These are phyloP conservation scores for Gavialis gangeticus DNA, from an alignment of 2,113 vertebrate species.

Conservation along the genomic window DNA sequence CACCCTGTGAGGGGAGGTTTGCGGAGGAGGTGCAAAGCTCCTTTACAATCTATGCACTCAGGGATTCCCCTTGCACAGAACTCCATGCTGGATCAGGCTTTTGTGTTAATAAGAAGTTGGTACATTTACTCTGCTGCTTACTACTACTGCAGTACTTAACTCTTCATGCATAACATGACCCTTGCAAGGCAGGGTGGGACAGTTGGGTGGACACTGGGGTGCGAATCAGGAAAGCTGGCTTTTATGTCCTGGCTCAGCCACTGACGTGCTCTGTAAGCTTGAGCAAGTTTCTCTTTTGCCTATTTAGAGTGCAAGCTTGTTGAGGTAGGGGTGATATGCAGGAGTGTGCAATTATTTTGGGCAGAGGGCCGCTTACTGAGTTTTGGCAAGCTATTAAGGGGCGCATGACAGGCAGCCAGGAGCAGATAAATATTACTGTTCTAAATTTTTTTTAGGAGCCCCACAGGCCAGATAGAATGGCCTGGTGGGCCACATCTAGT, in stretches of 20 bases:
- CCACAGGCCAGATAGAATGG: too few relatives aligned
- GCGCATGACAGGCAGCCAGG: too few relatives aligned
- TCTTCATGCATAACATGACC: not conserved
- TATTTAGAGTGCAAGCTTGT: not conserved
- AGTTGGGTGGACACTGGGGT: not conserved
- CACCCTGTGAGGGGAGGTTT: too few relatives aligned
- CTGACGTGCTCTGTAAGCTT: not conserved
- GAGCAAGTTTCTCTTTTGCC: not conserved
- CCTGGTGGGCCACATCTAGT: too few relatives aligned
- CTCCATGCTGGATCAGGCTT: not conserved
- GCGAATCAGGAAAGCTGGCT: not conserved
- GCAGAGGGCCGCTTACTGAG: too few relatives aligned
- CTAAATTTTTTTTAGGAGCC: too few relatives aligned
- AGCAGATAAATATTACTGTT: too few relatives aligned
- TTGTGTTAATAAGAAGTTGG: not conserved
- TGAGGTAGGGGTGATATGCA: not conserved
- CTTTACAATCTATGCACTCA: not conserved
- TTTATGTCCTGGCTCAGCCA: not conserved
- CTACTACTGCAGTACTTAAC: not conserved
- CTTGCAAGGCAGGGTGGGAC: not conserved
- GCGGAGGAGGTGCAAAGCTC: too few relatives aligned
- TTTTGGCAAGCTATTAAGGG: too few relatives aligned
- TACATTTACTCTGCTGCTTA: not conserved
- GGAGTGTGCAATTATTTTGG: too few relatives aligned
- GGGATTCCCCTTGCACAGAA: not conserved